A percentile compares a stretch with the other conserved stretches of the same genome.
Conservation (phyloP, 2,888 invertebrate species). For the Caenorhabditis uteleia region DNA sequence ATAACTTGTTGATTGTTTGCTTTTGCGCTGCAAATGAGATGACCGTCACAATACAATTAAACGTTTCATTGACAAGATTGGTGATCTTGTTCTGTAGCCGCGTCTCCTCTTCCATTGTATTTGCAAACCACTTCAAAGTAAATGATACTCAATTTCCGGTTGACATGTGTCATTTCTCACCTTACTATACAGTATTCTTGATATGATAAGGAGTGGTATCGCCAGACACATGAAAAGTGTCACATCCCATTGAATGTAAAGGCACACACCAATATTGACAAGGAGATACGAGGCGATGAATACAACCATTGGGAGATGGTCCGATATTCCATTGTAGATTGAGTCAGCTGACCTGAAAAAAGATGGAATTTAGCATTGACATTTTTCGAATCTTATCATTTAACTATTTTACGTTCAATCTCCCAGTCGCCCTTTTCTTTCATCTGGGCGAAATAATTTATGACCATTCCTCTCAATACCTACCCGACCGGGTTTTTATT, state of each 20-base stretch:
- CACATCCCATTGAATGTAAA: constrained; percentile 68
- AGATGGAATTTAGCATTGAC: background rate
- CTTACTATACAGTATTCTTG: constrained; percentile 64
- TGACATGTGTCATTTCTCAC: constrained; percentile 29
- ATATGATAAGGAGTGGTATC: constrained; percentile 57
- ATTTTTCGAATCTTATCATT: no score
- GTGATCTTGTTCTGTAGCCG: constrained; percentile 64
- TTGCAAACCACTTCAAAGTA: constrained; percentile 64
- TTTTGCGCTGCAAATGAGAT: constrained; percentile 67
- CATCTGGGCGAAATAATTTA: no score
- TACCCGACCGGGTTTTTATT: background rate
- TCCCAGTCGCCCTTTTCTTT: no score
- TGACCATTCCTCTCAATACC: background rate
- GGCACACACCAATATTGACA: constrained; percentile 53
- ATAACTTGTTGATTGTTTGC: constrained; percentile 65
- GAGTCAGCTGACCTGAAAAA: constrained; percentile 64
- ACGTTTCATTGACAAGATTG: constrained; percentile 66
- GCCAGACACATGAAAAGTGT: constrained; percentile 65
- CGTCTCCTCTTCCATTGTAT: constrained; percentile 63
- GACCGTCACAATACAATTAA: constrained; percentile 65
- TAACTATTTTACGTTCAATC: no score
- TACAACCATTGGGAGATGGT: constrained; percentile 67
- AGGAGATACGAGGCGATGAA: constrained; percentile 59
- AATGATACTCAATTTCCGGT: constrained; percentile 8
- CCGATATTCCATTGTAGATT: constrained; percentile 67